Percentiles rank a stretch among this genome's conserved stretches.
phyloP scores from a whole-genome alignment of 1,140 invertebrate species.

The Adoxophyes honmai region DNA sequence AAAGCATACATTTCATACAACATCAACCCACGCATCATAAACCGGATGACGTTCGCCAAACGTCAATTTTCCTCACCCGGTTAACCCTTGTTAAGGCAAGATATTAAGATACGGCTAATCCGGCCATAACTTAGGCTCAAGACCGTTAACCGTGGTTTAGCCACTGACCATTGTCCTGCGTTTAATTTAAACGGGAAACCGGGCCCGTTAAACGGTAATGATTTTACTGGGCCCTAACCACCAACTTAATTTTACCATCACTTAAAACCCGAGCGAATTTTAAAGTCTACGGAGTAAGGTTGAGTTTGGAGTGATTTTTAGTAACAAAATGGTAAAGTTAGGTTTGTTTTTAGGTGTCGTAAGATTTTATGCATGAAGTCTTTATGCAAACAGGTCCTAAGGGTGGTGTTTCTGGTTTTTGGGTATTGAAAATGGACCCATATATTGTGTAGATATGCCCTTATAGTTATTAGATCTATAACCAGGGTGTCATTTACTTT shows the following conservation, averaged over 20 bases:
- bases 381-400: constrained; percentile 68
- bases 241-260: neutral
- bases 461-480: constrained; percentile 47
- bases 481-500: constrained; percentile 27
- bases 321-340: neutral
- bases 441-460: constrained; percentile 28
- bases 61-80: constrained; percentile 17
- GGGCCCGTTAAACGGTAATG: constrained; percentile 47
- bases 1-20: no score
- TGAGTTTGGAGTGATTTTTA: constrained; percentile 19
- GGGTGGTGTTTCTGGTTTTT: constrained; percentile 68
- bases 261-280: neutral
- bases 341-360: constrained; percentile 49
- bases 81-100: constrained; percentile 64
- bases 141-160: constrained; percentile 50
- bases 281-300: constrained; percentile 22
- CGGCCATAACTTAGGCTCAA: constrained; percentile 73
- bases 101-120: constrained; percentile 75
- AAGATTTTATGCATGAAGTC: constrained; percentile 69
- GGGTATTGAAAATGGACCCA: constrained; percentile 62
- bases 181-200: constrained; percentile 70
- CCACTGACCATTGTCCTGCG: constrained; percentile 70
- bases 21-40: neutral
- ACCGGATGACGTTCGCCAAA: neutral
- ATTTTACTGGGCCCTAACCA: constrained; percentile 51